A percentile compares a stretch with the other conserved stretches of the same genome.
Conservation (phyloP, 2,888 invertebrate genomes). For the Isoperla grammatica region DNA sequence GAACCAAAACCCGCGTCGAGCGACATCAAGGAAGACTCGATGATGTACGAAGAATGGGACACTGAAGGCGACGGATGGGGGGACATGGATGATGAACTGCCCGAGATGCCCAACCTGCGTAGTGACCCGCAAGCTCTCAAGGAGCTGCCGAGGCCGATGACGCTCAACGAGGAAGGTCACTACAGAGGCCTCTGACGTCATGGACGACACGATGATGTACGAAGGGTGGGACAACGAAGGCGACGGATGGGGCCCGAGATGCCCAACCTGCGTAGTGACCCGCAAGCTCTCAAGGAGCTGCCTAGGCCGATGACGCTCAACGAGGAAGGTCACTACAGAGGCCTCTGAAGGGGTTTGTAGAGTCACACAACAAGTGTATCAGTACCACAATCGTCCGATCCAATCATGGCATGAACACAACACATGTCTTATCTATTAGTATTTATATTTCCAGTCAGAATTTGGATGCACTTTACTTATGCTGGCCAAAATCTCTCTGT, state of each 20-base stretch:
- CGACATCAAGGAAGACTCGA: not conserved
- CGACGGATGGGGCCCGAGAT: slow-evolving; percentile 15
- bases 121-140: slow-evolving; percentile 21
- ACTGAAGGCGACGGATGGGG: slow-evolving; percentile 1
- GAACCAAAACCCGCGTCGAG: too few relatives aligned
- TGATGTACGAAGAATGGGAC: slow-evolving; percentile 18
- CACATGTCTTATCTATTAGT: too few relatives aligned
- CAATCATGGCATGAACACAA: too few relatives aligned
- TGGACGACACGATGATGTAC: too few relatives aligned
- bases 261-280: slow-evolving; percentile 19
- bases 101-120: slow-evolving; percentile 17
- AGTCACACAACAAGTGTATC: too few relatives aligned
- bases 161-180: slow-evolving; percentile 2
- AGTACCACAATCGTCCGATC: too few relatives aligned
- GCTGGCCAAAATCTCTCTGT: too few relatives aligned
- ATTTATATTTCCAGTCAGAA: too few relatives aligned
- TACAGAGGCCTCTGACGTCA: too few relatives aligned
- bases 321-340: not conserved
- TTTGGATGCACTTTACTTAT: too few relatives aligned
- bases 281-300: slow-evolving; percentile 20
- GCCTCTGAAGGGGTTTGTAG: too few relatives aligned
- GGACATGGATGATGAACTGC: not conserved
- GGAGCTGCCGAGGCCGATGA: slow-evolving; percentile 24
- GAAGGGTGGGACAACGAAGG: slow-evolving; percentile 21
- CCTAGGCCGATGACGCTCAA: slow-evolving; percentile 20